Conservation (phyloP, 2,888 invertebrate species). For the Xestia ashworthii region DNA sequence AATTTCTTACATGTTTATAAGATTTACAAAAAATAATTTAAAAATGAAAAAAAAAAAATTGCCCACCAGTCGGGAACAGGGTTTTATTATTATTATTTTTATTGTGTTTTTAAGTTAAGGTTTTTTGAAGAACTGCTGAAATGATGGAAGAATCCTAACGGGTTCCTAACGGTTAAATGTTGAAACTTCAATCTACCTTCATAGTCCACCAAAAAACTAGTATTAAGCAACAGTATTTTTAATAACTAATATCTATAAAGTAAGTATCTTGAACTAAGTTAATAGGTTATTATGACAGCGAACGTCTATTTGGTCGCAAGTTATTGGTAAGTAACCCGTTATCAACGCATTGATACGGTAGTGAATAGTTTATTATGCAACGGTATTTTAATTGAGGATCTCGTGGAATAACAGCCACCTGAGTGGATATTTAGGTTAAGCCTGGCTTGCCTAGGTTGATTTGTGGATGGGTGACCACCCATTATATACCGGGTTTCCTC, state of each 20-base stretch:
- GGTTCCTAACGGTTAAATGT: neutral
- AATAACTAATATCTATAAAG: slow-evolving; percentile 3
- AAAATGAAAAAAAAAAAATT: no score
- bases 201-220: neutral
- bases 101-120: no score
- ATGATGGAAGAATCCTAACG: neutral
- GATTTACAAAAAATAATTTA: no score
- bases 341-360: slow-evolving; percentile 5
- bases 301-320: neutral
- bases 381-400: slow-evolving; percentile 27
- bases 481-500: neutral
- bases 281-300: slow-evolving; percentile 41
- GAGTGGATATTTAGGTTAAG: neutral
- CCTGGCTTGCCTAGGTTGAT: neutral
- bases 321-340: slow-evolving; percentile 44
- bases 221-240: neutral
- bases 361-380: slow-evolving; percentile 55
- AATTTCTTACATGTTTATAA: no score
- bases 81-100: no score
- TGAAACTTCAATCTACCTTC: neutral
- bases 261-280: slow-evolving; percentile 8
- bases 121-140: no score
- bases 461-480: neutral
- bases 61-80: no score
- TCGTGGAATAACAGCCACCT: neutral